Evolutionary conservation across 2,888 invertebrate species (phyloP).

Genomic region (Rhorus exstirpatorius): DNA sequence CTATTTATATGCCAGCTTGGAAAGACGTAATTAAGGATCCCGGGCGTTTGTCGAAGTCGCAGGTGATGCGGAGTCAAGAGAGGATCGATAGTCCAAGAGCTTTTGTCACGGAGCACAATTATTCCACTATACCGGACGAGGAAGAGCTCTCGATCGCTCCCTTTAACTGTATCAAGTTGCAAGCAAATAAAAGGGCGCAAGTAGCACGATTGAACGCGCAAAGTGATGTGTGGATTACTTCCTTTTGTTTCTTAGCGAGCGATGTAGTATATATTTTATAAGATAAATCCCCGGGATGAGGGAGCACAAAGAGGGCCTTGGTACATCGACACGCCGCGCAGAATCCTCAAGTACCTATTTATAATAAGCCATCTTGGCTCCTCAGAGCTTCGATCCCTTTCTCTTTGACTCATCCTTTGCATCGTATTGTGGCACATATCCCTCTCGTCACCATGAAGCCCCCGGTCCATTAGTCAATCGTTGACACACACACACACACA

Average conservation of each 20-base stretch:
- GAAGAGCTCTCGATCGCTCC: not conserved
- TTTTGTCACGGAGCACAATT: constrained; percentile 54
- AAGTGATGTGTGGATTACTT: not conserved
- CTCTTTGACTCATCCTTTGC: constrained; percentile 52
- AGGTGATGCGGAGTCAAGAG: constrained; percentile 37
- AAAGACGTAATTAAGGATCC: constrained; percentile 64
- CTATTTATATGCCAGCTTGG: constrained; percentile 38
- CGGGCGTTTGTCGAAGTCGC: constrained; percentile 30
- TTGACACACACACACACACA: constrained; percentile 72
- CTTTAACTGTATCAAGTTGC: not conserved
- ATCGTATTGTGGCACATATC: constrained; percentile 62
- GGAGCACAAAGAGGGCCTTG: constrained; percentile 26
- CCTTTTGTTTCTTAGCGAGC: constrained; percentile 57
- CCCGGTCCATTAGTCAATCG: constrained; percentile 80
- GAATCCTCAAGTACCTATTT: constrained; percentile 77
- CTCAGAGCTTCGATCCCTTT: not conserved
- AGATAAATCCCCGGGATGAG: constrained; percentile 74
- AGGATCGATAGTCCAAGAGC: constrained; percentile 64
- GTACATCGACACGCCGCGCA: constrained; percentile 60
- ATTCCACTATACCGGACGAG: constrained; percentile 34
- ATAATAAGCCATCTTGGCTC: constrained; percentile 75
- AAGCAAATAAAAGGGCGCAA: not conserved
- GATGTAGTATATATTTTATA: constrained; percentile 69
- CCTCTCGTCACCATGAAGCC: constrained; percentile 72
- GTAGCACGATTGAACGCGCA: not conserved